Evolutionary conservation across 2,113 vertebrate species (phyloP).

Genomic region (Polypterus bichir): DNA sequence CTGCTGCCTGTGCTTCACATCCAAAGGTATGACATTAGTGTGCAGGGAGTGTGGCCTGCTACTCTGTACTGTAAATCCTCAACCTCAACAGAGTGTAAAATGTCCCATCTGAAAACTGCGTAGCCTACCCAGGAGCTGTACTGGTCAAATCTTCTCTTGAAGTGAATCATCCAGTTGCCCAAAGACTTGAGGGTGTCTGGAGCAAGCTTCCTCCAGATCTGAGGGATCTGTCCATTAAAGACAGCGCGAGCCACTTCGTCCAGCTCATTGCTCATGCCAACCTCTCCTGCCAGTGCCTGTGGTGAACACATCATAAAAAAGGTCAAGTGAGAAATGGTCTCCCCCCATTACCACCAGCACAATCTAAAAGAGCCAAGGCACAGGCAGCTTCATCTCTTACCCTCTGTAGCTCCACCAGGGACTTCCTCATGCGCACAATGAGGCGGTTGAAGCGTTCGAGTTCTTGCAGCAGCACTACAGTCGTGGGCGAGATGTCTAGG

Average conservation of each 20-base stretch:
- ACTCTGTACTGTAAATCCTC: too few species aligned
- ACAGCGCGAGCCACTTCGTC: constrained; percentile 77
- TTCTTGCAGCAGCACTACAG: constrained; percentile 86
- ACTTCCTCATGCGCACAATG: constrained; percentile 57
- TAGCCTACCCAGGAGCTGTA: constrained; percentile 71
- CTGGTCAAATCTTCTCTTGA: constrained; percentile 66
- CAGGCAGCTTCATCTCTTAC: constrained; percentile 35
- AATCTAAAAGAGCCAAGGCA: background rate
- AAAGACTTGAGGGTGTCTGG: constrained; percentile 83
- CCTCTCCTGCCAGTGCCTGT: constrained; percentile 84
- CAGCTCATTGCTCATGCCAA: constrained; percentile 88
- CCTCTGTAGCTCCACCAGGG: constrained; percentile 67
- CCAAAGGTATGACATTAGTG: too few species aligned
- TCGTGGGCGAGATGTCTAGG: constrained; percentile 49
- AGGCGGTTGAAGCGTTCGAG: constrained; percentile 83
- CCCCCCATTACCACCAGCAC: background rate
- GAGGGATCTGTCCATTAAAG: constrained; percentile 75
- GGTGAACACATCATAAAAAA: background rate
- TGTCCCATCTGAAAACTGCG: too few species aligned
- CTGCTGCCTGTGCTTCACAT: too few species aligned
- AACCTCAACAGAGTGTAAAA: too few species aligned
- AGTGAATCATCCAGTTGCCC: constrained; percentile 84
- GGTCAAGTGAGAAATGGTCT: background rate
- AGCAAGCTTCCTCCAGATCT: constrained; percentile 78
- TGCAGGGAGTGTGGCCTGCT: too few species aligned